These are phyloP conservation scores for Xestia rhomboidea DNA, from an alignment of 2,888 invertebrate species.

Conservation along the genomic window DNA sequence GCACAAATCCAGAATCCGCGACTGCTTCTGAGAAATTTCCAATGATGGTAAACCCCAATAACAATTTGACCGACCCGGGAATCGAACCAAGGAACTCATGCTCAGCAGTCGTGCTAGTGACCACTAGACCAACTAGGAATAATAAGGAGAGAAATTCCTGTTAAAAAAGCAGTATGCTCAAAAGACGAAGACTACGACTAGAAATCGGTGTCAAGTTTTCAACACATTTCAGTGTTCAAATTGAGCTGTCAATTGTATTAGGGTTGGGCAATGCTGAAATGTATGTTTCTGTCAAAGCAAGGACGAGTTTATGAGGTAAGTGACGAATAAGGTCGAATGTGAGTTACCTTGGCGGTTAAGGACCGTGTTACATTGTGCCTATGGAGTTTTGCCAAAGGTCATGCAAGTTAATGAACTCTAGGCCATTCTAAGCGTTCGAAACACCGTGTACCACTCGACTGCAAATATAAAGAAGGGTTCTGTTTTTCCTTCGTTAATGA, in stretches of 20 bases:
- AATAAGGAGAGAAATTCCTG: neutral
- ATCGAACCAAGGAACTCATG: too few species aligned
- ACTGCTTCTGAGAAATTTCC: too few species aligned
- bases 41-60: too few species aligned
- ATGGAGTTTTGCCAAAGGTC: conserved; percentile 41
- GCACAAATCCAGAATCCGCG: too few species aligned
- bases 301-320: conserved; percentile 30
- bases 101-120: neutral
- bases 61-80: too few species aligned
- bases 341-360: conserved; percentile 1
- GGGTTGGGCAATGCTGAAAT: conserved; percentile 13
- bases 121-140: neutral
- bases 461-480: neutral
- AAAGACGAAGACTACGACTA: neutral
- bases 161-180: neutral
- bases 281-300: conserved; percentile 35
- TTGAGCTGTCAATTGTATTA: conserved; percentile 12
- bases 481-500: neutral
- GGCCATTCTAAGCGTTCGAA: neutral
- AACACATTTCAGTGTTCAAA: conserved; percentile 19
- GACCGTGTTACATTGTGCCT: conserved; percentile 44
- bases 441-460: neutral
- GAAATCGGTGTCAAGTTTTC: neutral
- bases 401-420: conserved; percentile 13
- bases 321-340: conserved; percentile 36